phyloP scores from a whole-genome alignment of 2,888 invertebrate genomes.

The Drosophila infuscata region DNA sequence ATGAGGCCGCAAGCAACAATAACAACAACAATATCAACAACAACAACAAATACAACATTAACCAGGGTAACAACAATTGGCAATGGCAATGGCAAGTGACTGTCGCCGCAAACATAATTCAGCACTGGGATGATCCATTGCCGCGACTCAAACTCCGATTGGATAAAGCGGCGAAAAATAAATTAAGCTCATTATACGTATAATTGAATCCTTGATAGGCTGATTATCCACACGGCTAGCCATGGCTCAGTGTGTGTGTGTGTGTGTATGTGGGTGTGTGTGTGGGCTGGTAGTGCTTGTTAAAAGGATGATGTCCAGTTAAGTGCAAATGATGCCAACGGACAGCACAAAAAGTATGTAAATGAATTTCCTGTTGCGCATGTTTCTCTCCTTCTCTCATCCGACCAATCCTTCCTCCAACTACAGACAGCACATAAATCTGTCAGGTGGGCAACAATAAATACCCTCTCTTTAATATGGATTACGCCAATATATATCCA shows the following conservation, averaged over 20 bases:
- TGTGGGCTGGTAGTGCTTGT: conserved; percentile 49
- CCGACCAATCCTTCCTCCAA: background rate
- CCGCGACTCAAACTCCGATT: conserved; percentile 30
- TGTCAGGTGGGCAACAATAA: conserved; percentile 39
- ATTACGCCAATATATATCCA: conserved; percentile 15
- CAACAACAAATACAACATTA: conserved; percentile 17
- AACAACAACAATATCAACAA: conserved; percentile 12
- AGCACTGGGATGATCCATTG: conserved; percentile 49
- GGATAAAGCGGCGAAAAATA: conserved; percentile 72
- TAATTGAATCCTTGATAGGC: conserved; percentile 81
- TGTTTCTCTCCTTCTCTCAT: conserved; percentile 1
- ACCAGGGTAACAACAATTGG: conserved; percentile 10
- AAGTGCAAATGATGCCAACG: conserved; percentile 76
- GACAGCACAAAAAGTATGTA: conserved; percentile 76
- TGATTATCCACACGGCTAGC: conserved; percentile 78
- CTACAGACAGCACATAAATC: conserved; percentile 34
- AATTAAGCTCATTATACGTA: conserved; percentile 78
- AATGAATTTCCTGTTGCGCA: conserved; percentile 76
- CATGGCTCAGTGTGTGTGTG: background rate
- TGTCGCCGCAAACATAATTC: conserved; percentile 59
- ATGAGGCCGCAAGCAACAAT: conserved; percentile 36
- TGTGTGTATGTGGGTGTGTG: background rate
- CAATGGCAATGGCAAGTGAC: conserved; percentile 44
- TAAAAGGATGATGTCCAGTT: conserved; percentile 79
- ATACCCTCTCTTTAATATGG: conserved; percentile 28